A percentile compares a stretch with the other conserved stretches of the same genome.
Evolutionary conservation across 53 echinoderm and acorn worm species (phyloP).

Genomic region (Apostichopus leukothele): DNA sequence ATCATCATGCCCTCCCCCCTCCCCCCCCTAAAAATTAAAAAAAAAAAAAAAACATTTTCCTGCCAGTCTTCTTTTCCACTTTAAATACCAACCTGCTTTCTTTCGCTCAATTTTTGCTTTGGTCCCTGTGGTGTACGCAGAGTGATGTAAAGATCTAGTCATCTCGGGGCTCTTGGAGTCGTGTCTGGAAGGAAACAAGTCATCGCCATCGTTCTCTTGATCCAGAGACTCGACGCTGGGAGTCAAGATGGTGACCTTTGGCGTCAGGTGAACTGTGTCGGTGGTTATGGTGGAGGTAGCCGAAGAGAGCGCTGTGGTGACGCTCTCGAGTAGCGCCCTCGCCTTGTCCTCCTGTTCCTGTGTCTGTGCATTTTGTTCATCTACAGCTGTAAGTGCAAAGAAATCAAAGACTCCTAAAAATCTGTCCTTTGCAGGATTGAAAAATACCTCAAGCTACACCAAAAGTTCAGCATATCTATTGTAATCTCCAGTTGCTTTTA

Average conservation of each 20-base stretch:
- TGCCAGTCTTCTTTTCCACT: not conserved
- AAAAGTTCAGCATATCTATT: no score
- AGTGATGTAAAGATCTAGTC: conserved; percentile 29
- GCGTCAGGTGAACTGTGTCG: conserved; percentile 55
- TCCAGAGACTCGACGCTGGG: conserved; percentile 58
- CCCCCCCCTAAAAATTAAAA: not conserved
- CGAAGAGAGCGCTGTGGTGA: conserved; percentile 55
- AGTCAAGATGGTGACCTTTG: conserved; percentile 69
- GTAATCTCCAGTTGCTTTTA: not conserved
- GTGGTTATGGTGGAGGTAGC: conserved; percentile 62
- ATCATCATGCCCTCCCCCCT: not conserved
- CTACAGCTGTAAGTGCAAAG: conserved; percentile 70
- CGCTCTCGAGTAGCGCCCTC: conserved; percentile 58
- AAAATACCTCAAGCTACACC: no score
- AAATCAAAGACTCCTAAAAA: not conserved
- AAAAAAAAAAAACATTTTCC: not conserved
- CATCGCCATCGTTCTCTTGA: conserved; percentile 56
- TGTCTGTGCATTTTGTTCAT: conserved; percentile 97
- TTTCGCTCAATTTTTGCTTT: conserved; percentile 90
- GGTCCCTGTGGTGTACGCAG: conserved; percentile 68
- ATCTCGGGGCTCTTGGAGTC: conserved; percentile 47
- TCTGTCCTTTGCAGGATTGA: not conserved
- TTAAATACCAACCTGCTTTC: conserved; percentile 76
- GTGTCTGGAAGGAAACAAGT: conserved; percentile 48
- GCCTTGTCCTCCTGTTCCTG: conserved; percentile 86